Evolutionary conservation across 2,113 vertebrate species (phyloP).

Genomic region (Fregata magnificens): DNA sequence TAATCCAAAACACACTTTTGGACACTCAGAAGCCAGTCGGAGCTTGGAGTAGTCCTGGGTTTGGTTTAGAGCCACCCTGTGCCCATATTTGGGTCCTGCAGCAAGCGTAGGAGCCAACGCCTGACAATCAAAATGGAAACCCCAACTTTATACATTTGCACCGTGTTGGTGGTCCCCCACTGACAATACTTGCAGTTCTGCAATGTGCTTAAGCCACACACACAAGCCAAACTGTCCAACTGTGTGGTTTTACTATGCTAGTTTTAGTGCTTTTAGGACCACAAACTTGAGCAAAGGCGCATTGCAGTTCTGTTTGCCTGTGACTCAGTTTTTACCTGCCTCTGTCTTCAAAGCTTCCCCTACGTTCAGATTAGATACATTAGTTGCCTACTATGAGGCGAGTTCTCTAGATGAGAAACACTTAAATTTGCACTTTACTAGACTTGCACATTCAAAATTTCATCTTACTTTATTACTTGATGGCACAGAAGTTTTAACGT

Average conservation of each 20-base stretch:
- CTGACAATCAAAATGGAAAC: not conserved
- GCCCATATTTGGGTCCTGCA: not conserved
- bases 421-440: not conserved
- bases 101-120: not conserved
- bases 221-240: not conserved
- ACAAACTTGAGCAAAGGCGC: not conserved
- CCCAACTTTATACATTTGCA: not conserved
- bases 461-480: not conserved
- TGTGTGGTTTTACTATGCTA: not conserved
- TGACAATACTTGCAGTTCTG: not conserved
- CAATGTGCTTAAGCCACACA: not conserved
- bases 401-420: not conserved
- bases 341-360: not conserved
- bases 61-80: not conserved
- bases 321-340: not conserved
- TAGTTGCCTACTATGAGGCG: not conserved
- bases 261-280: not conserved
- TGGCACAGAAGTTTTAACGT: not conserved
- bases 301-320: not conserved
- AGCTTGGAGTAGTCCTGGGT: not conserved
- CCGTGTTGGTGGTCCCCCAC: accelerated
- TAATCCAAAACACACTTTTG: not conserved
- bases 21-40: not conserved
- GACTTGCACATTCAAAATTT: not conserved
- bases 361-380: not conserved